Evolutionary conservation across 2,888 invertebrate genomes (phyloP).

Genomic region (Cantharis lateralis): DNA sequence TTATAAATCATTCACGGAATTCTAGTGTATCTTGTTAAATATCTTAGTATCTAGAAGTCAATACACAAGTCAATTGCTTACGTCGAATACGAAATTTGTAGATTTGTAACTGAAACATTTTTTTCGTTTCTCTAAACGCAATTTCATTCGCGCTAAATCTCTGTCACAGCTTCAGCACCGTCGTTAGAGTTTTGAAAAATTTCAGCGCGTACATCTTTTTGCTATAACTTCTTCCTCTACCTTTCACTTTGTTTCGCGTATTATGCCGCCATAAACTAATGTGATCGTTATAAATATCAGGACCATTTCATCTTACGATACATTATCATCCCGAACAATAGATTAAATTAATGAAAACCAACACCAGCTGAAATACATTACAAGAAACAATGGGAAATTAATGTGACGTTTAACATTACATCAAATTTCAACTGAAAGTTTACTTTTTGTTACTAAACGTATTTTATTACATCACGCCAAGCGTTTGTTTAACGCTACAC

Average conservation of each 20-base stretch:
- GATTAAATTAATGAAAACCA: slow-evolving; percentile 4
- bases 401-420: neutral
- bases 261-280: neutral
- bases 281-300: slow-evolving; percentile 3
- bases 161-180: neutral
- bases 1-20: slow-evolving; percentile 17
- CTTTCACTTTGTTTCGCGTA: neutral
- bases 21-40: slow-evolving; percentile 17
- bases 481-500: too few species aligned
- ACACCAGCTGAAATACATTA: slow-evolving; percentile 12
- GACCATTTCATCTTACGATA: neutral
- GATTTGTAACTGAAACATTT: slow-evolving; percentile 12
- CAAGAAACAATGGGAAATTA: slow-evolving; percentile 5
- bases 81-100: slow-evolving; percentile 5
- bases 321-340: slow-evolving; percentile 9
- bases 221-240: slow-evolving; percentile 2
- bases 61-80: slow-evolving; percentile 1
- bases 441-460: neutral
- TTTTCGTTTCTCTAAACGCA: neutral
- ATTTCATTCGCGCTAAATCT: slow-evolving; percentile 10
- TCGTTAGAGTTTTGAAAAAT: slow-evolving; percentile 13
- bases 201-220: slow-evolving; percentile 8
- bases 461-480: too few species aligned
- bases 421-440: neutral
- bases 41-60: slow-evolving; percentile 15